Conservation (phyloP, 2,888 invertebrate genomes). For the Morpho achilles region DNA sequence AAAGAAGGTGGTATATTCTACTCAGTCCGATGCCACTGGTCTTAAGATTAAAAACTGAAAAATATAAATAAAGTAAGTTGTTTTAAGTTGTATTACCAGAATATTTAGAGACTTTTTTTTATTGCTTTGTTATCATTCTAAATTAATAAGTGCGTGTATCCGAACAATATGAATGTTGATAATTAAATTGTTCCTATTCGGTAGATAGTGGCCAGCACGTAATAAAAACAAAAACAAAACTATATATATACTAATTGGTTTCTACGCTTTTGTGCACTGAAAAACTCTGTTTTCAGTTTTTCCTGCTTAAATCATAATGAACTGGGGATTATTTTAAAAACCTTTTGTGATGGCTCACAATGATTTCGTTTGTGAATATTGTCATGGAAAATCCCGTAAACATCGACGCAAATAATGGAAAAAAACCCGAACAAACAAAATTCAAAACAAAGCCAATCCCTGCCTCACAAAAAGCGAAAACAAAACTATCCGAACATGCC, state of each 20-base stretch:
- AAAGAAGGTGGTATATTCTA: no score
- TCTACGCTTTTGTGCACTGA: conserved; percentile 16
- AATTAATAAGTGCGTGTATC: no score
- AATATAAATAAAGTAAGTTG: no score
- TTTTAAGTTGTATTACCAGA: no score
- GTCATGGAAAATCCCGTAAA: conserved; percentile 16
- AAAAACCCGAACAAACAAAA: conserved; percentile 12
- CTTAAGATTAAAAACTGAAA: no score
- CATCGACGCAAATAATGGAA: conserved; percentile 12
- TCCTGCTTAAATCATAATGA: conserved; percentile 21
- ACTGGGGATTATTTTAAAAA: conserved; percentile 16
- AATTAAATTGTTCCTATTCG: background rate
- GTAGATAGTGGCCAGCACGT: conserved; percentile 1
- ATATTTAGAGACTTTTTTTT: no score
- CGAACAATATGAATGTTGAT: no score
- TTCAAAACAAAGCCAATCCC: conserved; percentile 20
- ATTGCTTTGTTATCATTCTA: no score
- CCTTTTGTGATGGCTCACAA: conserved; percentile 19
- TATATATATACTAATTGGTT: conserved; percentile 20
- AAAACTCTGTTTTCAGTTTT: conserved; percentile 11
- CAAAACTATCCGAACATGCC: conserved; percentile 18
- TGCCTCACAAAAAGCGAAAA: conserved; percentile 15
- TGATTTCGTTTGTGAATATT: conserved; percentile 13
- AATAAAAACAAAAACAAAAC: conserved; percentile 18
- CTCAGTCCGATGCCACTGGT: no score